phyloP scores from a whole-genome alignment of 1,140 invertebrate genomes.

The Drosophila rufa region DNA sequence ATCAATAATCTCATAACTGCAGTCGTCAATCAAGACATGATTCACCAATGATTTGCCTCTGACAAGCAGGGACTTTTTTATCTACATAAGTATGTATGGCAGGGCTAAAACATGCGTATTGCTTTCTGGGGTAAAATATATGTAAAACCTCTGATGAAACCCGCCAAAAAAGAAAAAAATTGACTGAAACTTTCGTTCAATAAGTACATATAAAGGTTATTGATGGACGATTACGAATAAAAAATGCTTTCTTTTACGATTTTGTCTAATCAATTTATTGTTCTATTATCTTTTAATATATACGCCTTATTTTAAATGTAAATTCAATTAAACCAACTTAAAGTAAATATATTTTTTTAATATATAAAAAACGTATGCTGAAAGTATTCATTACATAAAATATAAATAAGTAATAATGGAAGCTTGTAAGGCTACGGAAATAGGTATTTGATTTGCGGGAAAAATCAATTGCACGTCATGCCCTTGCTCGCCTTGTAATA shows the following conservation, averaged over 20 bases:
- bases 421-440: not conserved
- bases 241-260: not conserved
- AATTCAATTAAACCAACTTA: not conserved
- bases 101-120: slow-evolving; percentile 7
- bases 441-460: slow-evolving; percentile 1
- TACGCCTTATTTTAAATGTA: not conserved
- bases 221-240: not conserved
- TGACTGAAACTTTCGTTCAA: not conserved
- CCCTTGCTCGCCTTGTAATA: not conserved
- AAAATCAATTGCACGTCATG: slow-evolving; percentile 12
- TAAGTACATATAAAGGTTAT: not conserved
- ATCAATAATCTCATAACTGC: too few species aligned
- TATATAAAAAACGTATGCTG: not conserved
- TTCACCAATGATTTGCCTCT: too few species aligned
- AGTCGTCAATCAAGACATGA: too few species aligned
- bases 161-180: not conserved
- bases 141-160: not conserved
- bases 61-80: too few species aligned
- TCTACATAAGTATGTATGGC: not conserved
- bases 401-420: not conserved
- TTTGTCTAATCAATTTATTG: not conserved
- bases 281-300: not conserved
- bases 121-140: not conserved
- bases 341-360: not conserved
- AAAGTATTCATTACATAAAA: not conserved